Conservation (phyloP, 2,797 vertebrate genomes). For the Clarias laeviceps region DNA sequence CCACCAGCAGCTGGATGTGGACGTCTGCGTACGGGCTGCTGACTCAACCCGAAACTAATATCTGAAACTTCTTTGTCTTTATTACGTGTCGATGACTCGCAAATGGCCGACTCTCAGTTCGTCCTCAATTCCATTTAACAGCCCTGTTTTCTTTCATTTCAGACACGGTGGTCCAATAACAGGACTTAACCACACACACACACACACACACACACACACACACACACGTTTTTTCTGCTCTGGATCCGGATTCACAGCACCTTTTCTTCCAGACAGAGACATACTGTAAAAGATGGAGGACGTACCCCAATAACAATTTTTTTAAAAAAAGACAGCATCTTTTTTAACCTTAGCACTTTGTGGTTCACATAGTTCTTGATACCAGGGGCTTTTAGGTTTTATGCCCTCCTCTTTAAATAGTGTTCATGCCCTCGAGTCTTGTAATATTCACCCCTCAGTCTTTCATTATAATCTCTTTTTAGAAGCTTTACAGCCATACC, state of each 20-base stretch:
- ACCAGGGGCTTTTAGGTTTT: background rate
- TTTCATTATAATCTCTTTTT: background rate
- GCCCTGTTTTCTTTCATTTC: background rate
- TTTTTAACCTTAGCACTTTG: background rate
- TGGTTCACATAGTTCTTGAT: background rate
- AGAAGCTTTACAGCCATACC: background rate
- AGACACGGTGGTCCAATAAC: background rate
- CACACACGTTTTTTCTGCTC: background rate
- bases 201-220: too few relatives aligned
- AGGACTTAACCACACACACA: background rate
- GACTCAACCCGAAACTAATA: conserved; percentile 51
- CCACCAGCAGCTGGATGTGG: conserved; percentile 39
- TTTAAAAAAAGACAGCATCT: background rate
- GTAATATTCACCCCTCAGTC: background rate
- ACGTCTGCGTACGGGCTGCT: conserved; percentile 40
- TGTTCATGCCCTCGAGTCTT: background rate
- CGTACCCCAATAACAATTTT: background rate
- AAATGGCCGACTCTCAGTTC: background rate
- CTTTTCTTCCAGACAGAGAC: background rate
- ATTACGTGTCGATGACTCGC: conserved; percentile 26
- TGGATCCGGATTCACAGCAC: background rate
- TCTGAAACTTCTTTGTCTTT: conserved; percentile 17
- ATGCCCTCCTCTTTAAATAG: background rate
- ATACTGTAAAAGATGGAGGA: background rate
- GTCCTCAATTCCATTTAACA: background rate